phyloP scores from a whole-genome alignment of 2,113 vertebrate species.

The Neofelis nebulosa region DNA sequence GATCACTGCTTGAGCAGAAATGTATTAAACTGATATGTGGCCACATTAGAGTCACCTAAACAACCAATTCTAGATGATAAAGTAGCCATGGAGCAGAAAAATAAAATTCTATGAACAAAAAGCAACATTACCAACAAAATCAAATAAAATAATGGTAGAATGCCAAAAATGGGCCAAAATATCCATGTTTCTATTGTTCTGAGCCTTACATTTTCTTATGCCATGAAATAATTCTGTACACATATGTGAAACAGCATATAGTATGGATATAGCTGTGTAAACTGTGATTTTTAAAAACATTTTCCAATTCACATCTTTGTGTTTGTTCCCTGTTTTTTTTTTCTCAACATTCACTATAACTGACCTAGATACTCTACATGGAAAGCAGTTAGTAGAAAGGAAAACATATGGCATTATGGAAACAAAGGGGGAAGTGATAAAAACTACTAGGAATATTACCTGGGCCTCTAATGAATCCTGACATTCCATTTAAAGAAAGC shows the following conservation, averaged over 20 bases:
- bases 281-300: not conserved
- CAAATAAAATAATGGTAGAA: not conserved
- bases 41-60: constrained; percentile 29
- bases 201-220: not conserved
- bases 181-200: not conserved
- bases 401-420: not conserved
- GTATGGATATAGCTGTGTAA: not conserved
- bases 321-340: not conserved
- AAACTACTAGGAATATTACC: not conserved
- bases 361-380: not conserved
- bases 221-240: not conserved
- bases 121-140: not conserved
- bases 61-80: not conserved
- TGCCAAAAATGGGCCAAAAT: not conserved
- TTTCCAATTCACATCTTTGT: not conserved
- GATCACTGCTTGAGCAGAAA: constrained; percentile 14
- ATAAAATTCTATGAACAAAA: not conserved
- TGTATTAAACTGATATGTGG: constrained; percentile 8
- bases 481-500: not conserved
- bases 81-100: not conserved
- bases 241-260: not conserved
- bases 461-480: not conserved
- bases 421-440: not conserved
- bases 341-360: not conserved
- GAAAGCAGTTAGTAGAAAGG: not conserved